These are phyloP conservation scores for Hycleus cichorii DNA, from an alignment of 1,140 invertebrate genomes.

Conservation along the genomic window DNA sequence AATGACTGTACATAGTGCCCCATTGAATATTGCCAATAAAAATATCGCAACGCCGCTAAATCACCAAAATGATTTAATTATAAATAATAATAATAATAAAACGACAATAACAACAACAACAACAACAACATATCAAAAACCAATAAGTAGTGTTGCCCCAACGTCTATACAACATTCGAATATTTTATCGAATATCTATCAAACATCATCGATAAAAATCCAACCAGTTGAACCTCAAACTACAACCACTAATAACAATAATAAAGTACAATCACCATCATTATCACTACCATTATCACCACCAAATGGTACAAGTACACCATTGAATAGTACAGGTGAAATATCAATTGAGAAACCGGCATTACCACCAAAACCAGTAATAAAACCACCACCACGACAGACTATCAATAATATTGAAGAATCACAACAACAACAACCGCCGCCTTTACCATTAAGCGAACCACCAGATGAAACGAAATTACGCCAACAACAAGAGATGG, in stretches of 20 bases:
- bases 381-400: slow-evolving; percentile 47
- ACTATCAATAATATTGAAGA: slow-evolving; percentile 36
- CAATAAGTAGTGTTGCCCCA: slow-evolving; percentile 74
- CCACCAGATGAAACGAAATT: slow-evolving; percentile 37
- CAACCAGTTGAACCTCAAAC: slow-evolving; percentile 73
- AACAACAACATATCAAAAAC: slow-evolving; percentile 44
- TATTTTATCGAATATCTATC: slow-evolving; percentile 69
- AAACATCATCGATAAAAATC: slow-evolving; percentile 72
- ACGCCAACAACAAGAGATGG: slow-evolving; percentile 40
- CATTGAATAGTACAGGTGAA: slow-evolving; percentile 46
- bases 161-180: slow-evolving; percentile 56
- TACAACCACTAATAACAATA: slow-evolving; percentile 39
- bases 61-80: slow-evolving; percentile 42
- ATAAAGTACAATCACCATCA: slow-evolving; percentile 37
- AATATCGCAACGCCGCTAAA: slow-evolving; percentile 53
- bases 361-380: slow-evolving; percentile 64
- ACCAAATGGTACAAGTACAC: slow-evolving; percentile 51
- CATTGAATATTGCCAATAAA: slow-evolving; percentile 58
- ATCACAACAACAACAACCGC: slow-evolving; percentile 24
- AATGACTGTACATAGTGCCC: slow-evolving; percentile 58
- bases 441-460: slow-evolving; percentile 36
- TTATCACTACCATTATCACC: slow-evolving; percentile 48
- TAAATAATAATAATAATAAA: slow-evolving; percentile 24
- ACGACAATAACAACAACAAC: slow-evolving; percentile 6
- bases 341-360: slow-evolving; percentile 56